Evolutionary conservation across 2,797 vertebrate species (phyloP).

Genomic region (Tachyglossus aculeatus): DNA sequence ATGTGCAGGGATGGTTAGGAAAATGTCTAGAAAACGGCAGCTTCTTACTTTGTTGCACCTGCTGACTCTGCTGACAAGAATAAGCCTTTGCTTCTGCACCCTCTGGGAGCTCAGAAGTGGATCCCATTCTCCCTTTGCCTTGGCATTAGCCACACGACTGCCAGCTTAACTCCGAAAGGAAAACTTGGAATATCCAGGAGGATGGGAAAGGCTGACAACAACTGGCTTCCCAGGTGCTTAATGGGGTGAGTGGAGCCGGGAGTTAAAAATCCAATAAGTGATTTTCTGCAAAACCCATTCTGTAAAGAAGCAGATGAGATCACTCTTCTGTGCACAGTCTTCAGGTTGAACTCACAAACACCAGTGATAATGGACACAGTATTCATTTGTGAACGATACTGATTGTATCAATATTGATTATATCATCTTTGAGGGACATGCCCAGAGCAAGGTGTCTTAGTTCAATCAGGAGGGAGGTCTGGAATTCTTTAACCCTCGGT

Average conservation of each 20-base stretch:
- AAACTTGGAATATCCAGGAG: conserved; percentile 43
- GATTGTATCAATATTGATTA: no score
- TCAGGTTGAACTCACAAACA: background rate
- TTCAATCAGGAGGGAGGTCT: no score
- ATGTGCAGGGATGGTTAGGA: conserved; percentile 36
- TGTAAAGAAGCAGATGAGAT: background rate
- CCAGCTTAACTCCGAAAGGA: conserved; percentile 43
- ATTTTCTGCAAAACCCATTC: conserved; percentile 13
- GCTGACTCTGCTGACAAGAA: conserved; percentile 24
- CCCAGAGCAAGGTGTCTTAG: no score
- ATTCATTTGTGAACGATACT: background rate
- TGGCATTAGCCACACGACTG: conserved; percentile 19
- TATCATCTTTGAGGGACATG: background rate
- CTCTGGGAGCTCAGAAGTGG: conserved; percentile 39
- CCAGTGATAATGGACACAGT: background rate
- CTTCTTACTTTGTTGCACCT: conserved; percentile 54
- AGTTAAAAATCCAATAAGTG: conserved; percentile 35
- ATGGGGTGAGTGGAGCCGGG: background rate
- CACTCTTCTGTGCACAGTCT: background rate
- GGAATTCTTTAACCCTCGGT: no score
- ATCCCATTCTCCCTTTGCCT: conserved; percentile 23
- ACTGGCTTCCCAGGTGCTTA: conserved; percentile 18
- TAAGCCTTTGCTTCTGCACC: background rate
- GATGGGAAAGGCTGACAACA: conserved; percentile 17
- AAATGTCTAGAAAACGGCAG: conserved; percentile 40